These are phyloP conservation scores for Macrosoma leucophasiata DNA, from an alignment of 2,888 invertebrate species.

Conservation along the genomic window DNA sequence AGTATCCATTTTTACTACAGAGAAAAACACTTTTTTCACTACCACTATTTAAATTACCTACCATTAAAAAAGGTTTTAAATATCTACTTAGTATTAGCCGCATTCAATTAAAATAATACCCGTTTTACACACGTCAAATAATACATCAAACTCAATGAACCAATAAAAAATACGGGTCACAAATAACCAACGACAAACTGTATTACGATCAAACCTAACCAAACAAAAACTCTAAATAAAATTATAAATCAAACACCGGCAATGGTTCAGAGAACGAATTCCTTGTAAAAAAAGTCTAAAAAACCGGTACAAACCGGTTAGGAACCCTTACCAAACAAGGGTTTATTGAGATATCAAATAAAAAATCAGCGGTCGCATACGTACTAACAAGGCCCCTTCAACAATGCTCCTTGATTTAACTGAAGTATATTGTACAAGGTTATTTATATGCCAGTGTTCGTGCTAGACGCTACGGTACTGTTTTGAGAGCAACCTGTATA, in stretches of 20 bases:
- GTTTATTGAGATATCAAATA: slow-evolving; percentile 75
- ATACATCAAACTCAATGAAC: no score
- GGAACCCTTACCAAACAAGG: slow-evolving; percentile 51
- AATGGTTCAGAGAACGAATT: slow-evolving; percentile 40
- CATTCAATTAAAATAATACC: no score
- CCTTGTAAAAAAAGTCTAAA: slow-evolving; percentile 39
- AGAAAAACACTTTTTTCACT: no score
- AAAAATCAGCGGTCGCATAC: slow-evolving; percentile 69
- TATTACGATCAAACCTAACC: slow-evolving; percentile 41
- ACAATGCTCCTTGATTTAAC: slow-evolving; percentile 73
- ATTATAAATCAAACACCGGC: slow-evolving; percentile 63
- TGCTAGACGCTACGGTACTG: slow-evolving; percentile 47
- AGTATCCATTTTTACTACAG: no score
- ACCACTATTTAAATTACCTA: no score
- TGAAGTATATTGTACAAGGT: slow-evolving; percentile 69
- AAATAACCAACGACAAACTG: slow-evolving; percentile 41
- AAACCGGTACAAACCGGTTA: slow-evolving; percentile 43
- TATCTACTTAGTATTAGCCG: no score
- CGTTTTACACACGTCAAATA: no score
- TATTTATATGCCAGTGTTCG: slow-evolving; percentile 65
- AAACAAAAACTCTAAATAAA: slow-evolving; percentile 57
- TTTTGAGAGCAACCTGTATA: slow-evolving; percentile 28
- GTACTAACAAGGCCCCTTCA: slow-evolving; percentile 62
- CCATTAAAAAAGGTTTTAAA: no score
- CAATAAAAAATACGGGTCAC: no score